These are phyloP conservation scores for Drosophila ambigua DNA, from an alignment of 1,140 invertebrate species.

Conservation along the genomic window DNA sequence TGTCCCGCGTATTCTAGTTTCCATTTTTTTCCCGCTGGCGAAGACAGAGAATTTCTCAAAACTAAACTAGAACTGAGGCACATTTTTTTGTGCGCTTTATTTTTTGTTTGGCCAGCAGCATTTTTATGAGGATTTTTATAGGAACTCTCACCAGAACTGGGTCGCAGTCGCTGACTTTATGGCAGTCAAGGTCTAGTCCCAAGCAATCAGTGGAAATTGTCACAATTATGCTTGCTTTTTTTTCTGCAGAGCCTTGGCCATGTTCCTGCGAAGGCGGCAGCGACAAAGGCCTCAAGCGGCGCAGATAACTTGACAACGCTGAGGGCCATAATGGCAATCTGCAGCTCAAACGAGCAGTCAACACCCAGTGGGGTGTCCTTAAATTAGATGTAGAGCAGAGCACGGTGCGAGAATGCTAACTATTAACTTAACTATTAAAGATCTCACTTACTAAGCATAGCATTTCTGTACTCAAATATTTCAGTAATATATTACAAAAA, in stretches of 20 bases:
- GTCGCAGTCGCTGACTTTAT: constrained; percentile 47
- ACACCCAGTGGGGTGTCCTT: constrained; percentile 16
- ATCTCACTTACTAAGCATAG: background rate
- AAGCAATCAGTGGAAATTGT: constrained; percentile 55
- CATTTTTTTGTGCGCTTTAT: constrained; percentile 73
- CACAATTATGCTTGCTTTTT: constrained; percentile 49
- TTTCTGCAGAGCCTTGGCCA: constrained; percentile 19
- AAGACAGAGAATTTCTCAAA: constrained; percentile 68
- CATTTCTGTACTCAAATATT: constrained; percentile 10
- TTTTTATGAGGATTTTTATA: constrained; percentile 62
- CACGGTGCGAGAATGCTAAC: background rate
- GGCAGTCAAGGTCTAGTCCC: constrained; percentile 61
- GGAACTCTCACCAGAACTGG: constrained; percentile 37
- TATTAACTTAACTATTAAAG: background rate
- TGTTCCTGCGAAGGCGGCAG: constrained; percentile 47
- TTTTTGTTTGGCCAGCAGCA: constrained; percentile 59
- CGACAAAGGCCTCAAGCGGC: constrained; percentile 59
- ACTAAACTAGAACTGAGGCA: constrained; percentile 79
- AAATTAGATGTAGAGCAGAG: constrained; percentile 35
- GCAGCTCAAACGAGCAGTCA: constrained; percentile 25
- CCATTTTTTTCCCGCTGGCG: constrained; percentile 62
- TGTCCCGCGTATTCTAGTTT: constrained; percentile 67
- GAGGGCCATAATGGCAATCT: constrained; percentile 54
- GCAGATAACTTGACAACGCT: constrained; percentile 69
- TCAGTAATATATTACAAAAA: too few relatives aligned